phyloP scores from a whole-genome alignment of 2,888 invertebrate genomes.

The Metopia argyrocephala region DNA sequence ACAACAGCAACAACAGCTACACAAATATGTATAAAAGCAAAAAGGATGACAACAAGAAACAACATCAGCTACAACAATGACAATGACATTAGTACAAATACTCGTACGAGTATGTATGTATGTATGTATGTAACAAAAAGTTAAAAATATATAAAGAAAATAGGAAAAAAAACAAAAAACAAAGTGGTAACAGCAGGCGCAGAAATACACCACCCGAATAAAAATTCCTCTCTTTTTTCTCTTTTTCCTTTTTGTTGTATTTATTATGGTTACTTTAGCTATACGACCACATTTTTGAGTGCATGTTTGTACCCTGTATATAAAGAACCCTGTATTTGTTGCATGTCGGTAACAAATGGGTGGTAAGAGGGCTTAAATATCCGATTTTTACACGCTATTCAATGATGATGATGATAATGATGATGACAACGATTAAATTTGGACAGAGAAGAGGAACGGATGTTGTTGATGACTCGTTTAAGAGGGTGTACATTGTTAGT shows the following conservation, averaged over 20 bases:
- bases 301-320: neutral
- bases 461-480: constrained; percentile 62
- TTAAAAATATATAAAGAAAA: too few relatives aligned
- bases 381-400: neutral
- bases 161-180: too few relatives aligned
- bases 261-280: too few relatives aligned
- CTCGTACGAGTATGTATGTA: too few relatives aligned
- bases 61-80: constrained; percentile 56
- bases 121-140: too few relatives aligned
- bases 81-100: constrained; percentile 42
- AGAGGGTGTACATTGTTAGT: constrained; percentile 37
- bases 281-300: constrained; percentile 38
- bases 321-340: constrained; percentile 19
- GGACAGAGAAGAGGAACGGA: constrained; percentile 35
- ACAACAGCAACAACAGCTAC: constrained; percentile 41
- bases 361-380: neutral
- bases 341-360: neutral
- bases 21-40: neutral
- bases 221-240: too few relatives aligned
- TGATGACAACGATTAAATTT: constrained; percentile 48
- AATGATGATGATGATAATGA: constrained; percentile 10
- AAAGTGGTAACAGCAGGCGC: too few relatives aligned
- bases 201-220: too few relatives aligned
- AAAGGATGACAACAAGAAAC: constrained; percentile 25
- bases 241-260: too few relatives aligned